These are phyloP conservation scores for Anguilla rostrata DNA, from an alignment of 2,113 vertebrate species.

Conservation along the genomic window DNA sequence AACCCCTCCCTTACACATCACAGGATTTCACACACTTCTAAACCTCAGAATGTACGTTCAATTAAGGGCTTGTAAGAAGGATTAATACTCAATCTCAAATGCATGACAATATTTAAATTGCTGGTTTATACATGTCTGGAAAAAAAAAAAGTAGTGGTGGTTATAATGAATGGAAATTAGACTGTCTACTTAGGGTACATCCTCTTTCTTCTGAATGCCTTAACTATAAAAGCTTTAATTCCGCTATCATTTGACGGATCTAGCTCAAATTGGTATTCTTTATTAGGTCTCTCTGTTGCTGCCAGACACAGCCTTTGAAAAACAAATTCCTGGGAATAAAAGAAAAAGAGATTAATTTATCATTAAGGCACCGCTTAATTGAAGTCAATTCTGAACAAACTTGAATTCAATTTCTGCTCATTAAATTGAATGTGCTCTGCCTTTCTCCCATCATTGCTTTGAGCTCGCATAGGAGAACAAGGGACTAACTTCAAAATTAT, in stretches of 20 bases:
- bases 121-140: constrained; percentile 79
- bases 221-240: constrained; percentile 93
- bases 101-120: constrained; percentile 81
- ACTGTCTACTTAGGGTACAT: constrained; percentile 81
- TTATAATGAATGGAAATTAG: constrained; percentile 85
- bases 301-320: constrained; percentile 94
- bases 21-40: constrained; percentile 47
- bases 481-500: constrained; percentile 95
- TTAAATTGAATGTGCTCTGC: constrained; percentile 87
- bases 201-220: constrained; percentile 79
- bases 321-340: constrained; percentile 93
- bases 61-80: constrained; percentile 80
- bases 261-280: constrained; percentile 92
- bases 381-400: constrained; percentile 99
- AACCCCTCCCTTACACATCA: not conserved
- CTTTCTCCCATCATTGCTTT: constrained; percentile 84
- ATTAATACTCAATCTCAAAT: constrained; percentile 85
- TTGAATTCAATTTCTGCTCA: constrained; percentile 97
- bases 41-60: constrained; percentile 80
- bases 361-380: constrained; percentile 98
- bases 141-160: constrained; percentile 72
- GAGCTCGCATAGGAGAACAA: constrained; percentile 89
- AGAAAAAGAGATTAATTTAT: constrained; percentile 98
- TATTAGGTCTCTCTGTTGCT: constrained; percentile 86
- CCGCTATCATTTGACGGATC: constrained; percentile 86